Conservation (phyloP, 2,888 invertebrate genomes). For the Brachynemurus nebulosus region DNA sequence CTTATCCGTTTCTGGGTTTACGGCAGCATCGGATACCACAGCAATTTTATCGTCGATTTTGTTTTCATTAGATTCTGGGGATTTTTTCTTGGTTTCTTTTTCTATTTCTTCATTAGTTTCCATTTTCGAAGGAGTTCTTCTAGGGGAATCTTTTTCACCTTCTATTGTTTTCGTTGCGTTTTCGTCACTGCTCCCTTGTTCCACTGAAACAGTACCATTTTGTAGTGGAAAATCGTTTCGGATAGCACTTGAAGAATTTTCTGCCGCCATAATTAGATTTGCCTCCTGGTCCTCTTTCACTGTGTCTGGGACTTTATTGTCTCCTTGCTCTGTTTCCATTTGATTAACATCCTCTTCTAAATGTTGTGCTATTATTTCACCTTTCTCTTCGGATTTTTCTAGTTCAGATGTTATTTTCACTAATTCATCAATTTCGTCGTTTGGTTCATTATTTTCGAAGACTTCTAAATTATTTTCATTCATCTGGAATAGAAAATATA, state of each 20-base stretch:
- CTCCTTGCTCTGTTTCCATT: conserved; percentile 13
- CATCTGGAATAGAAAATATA: too few relatives aligned
- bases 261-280: too few relatives aligned
- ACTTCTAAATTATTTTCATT: too few relatives aligned
- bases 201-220: too few relatives aligned
- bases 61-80: conserved; percentile 19
- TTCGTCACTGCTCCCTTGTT: too few relatives aligned
- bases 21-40: conserved; percentile 16
- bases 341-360: conserved; percentile 16
- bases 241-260: too few relatives aligned
- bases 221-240: too few relatives aligned
- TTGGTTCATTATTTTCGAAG: too few relatives aligned
- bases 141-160: too few relatives aligned
- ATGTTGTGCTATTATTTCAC: conserved; percentile 23
- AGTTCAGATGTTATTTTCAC: conserved; percentile 11
- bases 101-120: conserved; percentile 31
- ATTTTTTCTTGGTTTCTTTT: conserved; percentile 19
- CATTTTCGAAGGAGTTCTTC: conserved; percentile 31
- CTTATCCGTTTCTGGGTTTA: conserved; percentile 26
- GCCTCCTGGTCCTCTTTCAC: too few relatives aligned
- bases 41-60: conserved; percentile 19
- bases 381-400: conserved; percentile 13
- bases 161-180: too few relatives aligned
- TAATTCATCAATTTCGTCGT: conserved; percentile 15
- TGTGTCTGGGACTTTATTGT: too few relatives aligned